phyloP scores from a whole-genome alignment of 2,888 invertebrate genomes.

The Agrotis exclamationis region DNA sequence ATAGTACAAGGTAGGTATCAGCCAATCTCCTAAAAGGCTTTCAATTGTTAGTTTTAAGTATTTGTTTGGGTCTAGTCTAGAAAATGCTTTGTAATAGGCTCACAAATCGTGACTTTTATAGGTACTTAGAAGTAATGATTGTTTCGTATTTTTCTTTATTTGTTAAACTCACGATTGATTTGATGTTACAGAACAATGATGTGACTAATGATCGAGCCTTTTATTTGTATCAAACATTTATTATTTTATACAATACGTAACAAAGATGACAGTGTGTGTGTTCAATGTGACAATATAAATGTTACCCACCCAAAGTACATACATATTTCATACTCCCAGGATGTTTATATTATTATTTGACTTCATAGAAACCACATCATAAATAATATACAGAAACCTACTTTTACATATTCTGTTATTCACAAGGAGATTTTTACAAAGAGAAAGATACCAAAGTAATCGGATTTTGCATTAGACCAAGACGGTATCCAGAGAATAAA shows the following conservation, averaged over 20 bases:
- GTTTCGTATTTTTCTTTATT: neutral
- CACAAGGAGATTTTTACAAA: conserved; percentile 39
- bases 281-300: conserved; percentile 6
- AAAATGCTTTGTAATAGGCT: conserved; percentile 20
- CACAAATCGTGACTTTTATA: conserved; percentile 8
- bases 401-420: conserved; percentile 37
- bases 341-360: conserved; percentile 18
- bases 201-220: conserved; percentile 24
- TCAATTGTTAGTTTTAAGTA: conserved; percentile 35
- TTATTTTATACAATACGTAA: neutral
- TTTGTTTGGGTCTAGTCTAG: conserved; percentile 28
- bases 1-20: conserved; percentile 9
- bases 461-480: conserved; percentile 45
- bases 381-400: conserved; percentile 29
- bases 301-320: neutral
- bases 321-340: neutral
- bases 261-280: neutral
- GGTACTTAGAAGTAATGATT: conserved; percentile 3
- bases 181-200: neutral
- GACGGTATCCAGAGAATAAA: conserved; percentile 54
- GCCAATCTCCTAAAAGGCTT: conserved; percentile 20
- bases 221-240: conserved; percentile 12
- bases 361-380: conserved; percentile 16
- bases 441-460: conserved; percentile 38
- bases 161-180: conserved; percentile 7